Base-by-base conservation (phyloP, 1,140 invertebrate genomes). In the Cydia splendana region DNA sequence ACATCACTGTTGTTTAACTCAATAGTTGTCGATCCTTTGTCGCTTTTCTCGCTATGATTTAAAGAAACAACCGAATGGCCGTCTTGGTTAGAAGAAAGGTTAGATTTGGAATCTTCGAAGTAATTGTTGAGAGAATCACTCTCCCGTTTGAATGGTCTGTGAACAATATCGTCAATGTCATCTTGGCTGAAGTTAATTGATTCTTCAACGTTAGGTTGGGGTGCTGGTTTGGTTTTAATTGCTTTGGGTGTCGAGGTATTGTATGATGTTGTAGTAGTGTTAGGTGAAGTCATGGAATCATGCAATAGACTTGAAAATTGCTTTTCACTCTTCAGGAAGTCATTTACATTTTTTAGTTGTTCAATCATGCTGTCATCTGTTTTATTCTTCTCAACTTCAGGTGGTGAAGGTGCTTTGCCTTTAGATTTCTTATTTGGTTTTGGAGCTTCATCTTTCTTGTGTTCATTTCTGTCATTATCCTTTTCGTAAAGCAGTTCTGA, bases 1-100 rank as follows among this genome's bases (percentile, higher is more conserved):
- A 96, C 96, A 79, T 96, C 96, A 62, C 95, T 95, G 1, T 96
- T 94, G 85, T 96, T 96, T 10, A 96, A 81, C 85, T 96, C 96
- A 45, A 96, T 96, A 51, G 92, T 93, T 38, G 93, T 94, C 1
- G 93, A 93, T 15, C 90, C 89, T 80, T 90, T 91, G 24, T 90
- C 91, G 80, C 89, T 93, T 82, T 90, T 93, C 51, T 93, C 93
- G 75, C 92, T 94, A 75, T 91, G 88, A 74, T 93, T 93, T 15
- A 93, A 80, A 69, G 92, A 93, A n/a, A 92, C 84, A 18, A 92
- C 89, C 1, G 93, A 94, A 84, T 91, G 87, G 13, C 87, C 81
- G 78, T 94, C 93, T 78, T 92, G 88, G 77, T 92, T 93, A 0
- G 92, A 93, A 62, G 92, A 93, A 24, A 93, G 79, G 79, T 93